Percentiles rank a stretch among this genome's conserved stretches.
Evolutionary conservation across 2,797 vertebrate species (phyloP).

Genomic region (Lophius americanus): DNA sequence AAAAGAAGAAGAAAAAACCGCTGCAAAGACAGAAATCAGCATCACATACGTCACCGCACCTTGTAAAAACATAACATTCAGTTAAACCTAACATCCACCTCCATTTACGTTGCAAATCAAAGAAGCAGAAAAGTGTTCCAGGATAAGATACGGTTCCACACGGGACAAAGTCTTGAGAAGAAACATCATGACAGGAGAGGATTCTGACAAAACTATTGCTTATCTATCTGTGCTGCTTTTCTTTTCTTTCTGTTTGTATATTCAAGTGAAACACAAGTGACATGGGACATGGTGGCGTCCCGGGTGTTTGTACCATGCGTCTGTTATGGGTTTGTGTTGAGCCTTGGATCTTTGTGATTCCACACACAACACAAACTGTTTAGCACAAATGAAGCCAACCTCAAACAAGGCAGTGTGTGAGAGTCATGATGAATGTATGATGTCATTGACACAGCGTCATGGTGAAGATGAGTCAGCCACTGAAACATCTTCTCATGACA

Average conservation of each 20-base stretch:
- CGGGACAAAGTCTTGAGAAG: no score
- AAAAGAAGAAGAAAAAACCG: neutral
- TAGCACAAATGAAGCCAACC: no score
- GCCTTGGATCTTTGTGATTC: neutral
- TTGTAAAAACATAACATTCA: neutral
- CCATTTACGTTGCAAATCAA: neutral
- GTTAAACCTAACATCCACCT: neutral
- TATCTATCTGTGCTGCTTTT: conserved; percentile 9
- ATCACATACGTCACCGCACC: neutral
- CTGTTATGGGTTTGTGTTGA: neutral
- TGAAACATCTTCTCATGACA: no score
- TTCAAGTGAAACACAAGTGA: conserved; percentile 12
- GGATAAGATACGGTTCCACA: neutral
- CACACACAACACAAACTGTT: neutral
- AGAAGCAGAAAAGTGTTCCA: neutral
- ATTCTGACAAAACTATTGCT: no score
- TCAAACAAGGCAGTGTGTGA: no score
- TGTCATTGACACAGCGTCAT: no score
- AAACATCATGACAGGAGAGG: neutral
- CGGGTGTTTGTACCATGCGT: neutral
- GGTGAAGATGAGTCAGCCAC: no score
- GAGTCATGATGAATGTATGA: no score
- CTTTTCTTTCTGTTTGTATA: conserved; percentile 1
- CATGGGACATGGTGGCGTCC: neutral
- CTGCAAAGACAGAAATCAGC: neutral